Conservation (phyloP, 2,113 vertebrate genomes). For the Guaruba guarouba region DNA sequence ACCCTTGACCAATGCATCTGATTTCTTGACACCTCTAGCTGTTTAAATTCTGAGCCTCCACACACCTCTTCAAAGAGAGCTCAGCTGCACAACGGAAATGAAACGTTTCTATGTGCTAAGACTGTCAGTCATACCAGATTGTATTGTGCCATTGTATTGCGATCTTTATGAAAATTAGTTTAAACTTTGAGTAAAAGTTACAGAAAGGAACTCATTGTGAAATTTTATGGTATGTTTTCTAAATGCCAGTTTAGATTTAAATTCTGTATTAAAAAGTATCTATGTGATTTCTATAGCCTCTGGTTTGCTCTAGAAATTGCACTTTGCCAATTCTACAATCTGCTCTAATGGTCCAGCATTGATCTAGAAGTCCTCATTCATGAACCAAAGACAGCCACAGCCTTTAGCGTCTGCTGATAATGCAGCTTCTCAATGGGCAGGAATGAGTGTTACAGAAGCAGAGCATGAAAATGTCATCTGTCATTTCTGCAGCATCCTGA, state of each 20-base stretch:
- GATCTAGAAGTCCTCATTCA: background rate
- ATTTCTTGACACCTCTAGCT: background rate
- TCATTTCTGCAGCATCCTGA: background rate
- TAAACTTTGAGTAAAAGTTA: background rate
- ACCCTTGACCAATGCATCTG: background rate
- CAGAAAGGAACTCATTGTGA: background rate
- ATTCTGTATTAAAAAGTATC: background rate
- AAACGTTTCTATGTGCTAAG: background rate
- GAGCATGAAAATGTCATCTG: slow-evolving; percentile 18
- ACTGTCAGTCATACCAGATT: background rate
- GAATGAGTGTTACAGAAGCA: background rate
- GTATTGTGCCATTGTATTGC: background rate
- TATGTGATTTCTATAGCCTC: background rate
- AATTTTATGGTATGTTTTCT: background rate
- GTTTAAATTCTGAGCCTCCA: background rate
- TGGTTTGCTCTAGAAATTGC: background rate
- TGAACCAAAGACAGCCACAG: background rate
- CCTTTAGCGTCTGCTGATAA: background rate
- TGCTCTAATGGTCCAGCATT: background rate
- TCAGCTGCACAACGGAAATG: background rate
- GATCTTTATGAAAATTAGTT: background rate
- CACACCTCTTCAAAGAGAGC: background rate
- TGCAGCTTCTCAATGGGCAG: background rate
- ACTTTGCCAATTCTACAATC: background rate
- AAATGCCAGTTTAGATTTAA: background rate